Percentiles rank a stretch among this genome's conserved stretches.
These are phyloP conservation scores for Synanthedon andrenaeformis DNA, from an alignment of 2,888 invertebrate species.

Conservation along the genomic window DNA sequence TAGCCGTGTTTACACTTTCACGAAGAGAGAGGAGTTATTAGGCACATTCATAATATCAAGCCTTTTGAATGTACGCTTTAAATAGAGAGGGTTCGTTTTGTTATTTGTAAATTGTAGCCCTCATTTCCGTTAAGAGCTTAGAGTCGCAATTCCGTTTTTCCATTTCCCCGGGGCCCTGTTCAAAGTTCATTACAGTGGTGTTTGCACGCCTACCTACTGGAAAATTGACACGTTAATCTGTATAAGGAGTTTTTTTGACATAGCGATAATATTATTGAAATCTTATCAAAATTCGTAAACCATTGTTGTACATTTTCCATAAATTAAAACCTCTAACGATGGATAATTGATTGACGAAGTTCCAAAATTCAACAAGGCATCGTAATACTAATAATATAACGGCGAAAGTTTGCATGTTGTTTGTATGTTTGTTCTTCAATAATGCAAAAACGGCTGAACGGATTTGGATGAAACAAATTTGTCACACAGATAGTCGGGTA, in stretches of 20 bases:
- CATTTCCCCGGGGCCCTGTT: conserved; percentile 15
- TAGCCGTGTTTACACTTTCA: background rate
- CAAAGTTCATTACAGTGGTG: conserved; percentile 19
- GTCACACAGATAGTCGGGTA: too few relatives aligned
- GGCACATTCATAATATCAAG: background rate
- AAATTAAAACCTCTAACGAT: too few relatives aligned
- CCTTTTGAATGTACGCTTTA: background rate
- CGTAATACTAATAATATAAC: too few relatives aligned
- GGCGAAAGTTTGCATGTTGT: too few relatives aligned
- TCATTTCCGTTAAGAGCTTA: conserved; percentile 8
- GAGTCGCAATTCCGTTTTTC: conserved; percentile 17
- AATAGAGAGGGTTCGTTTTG: conserved; percentile 3
- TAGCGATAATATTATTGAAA: background rate
- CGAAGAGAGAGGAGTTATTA: background rate
- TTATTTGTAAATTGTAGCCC: conserved; percentile 9
- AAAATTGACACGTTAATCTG: conserved; percentile 13
- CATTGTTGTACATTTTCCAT: too few relatives aligned
- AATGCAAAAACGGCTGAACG: too few relatives aligned
- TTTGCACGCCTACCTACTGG: conserved; percentile 11
- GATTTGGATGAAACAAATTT: too few relatives aligned
- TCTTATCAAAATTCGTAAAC: too few relatives aligned
- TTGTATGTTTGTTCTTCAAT: too few relatives aligned
- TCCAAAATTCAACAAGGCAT: too few relatives aligned
- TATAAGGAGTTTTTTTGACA: conserved; percentile 9
- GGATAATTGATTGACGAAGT: too few relatives aligned